These are phyloP conservation scores for Phylloscopus whistleri DNA, from an alignment of 2,113 vertebrate species.

Conservation along the genomic window DNA sequence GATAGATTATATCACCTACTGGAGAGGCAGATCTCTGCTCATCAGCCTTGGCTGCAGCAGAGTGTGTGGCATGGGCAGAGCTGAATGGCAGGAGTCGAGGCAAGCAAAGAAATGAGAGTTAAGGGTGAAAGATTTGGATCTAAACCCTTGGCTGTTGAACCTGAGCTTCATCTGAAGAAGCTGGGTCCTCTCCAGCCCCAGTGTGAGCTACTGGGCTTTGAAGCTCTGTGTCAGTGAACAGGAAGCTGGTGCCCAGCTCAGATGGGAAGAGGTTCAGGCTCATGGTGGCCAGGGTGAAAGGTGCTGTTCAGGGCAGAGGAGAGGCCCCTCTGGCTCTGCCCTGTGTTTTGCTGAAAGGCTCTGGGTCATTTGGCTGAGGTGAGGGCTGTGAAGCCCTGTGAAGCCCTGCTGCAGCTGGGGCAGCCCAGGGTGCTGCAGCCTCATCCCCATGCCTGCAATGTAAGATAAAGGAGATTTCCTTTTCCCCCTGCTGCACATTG, in stretches of 20 bases:
- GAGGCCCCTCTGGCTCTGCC: neutral
- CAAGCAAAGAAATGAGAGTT: neutral
- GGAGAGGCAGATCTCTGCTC: neutral
- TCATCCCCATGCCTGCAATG: neutral
- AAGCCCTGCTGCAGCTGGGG: neutral
- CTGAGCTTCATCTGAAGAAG: neutral
- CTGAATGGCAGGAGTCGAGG: accelerated
- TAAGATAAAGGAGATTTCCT: neutral
- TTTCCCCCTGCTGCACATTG: neutral
- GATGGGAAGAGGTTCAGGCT: neutral
- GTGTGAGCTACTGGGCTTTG: neutral
- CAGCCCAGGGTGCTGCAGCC: neutral
- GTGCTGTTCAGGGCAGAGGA: neutral
- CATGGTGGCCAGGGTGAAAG: accelerated
- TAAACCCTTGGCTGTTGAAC: neutral
- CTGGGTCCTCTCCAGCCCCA: neutral
- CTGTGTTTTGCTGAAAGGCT: neutral
- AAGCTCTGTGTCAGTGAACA: neutral
- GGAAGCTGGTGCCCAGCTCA: neutral
- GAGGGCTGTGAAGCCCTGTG: neutral
- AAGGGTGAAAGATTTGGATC: neutral
- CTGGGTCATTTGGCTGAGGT: neutral
- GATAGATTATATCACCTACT: neutral
- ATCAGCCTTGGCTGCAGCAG: neutral
- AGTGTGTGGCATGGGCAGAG: neutral